phyloP scores from a whole-genome alignment of 2,797 vertebrate genomes.

The Hapalemur alaotrensis region DNA sequence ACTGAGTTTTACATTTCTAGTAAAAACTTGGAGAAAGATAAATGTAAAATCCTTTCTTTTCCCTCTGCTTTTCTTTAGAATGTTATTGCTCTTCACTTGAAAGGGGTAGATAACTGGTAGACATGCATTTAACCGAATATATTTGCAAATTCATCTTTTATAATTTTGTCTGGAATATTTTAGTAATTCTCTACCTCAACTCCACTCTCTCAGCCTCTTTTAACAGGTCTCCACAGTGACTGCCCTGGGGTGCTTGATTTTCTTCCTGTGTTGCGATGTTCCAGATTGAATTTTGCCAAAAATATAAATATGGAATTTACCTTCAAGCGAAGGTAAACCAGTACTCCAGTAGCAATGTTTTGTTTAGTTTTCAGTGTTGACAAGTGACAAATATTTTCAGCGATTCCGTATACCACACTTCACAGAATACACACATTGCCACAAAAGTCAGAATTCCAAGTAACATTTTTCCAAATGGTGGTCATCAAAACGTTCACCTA shows the following conservation, averaged over 20 bases:
- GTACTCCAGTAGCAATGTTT: not conserved
- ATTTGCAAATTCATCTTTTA: not conserved
- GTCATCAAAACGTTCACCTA: not conserved
- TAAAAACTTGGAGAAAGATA: not conserved
- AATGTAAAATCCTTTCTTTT: not conserved
- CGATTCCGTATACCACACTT: not conserved
- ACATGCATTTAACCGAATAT: not conserved
- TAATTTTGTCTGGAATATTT: conserved; percentile 19
- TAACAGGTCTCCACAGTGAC: not conserved
- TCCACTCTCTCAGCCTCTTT: not conserved
- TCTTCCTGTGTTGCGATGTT: not conserved
- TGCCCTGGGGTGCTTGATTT: not conserved
- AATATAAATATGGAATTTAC: conserved; percentile 48
- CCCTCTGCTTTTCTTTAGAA: not conserved
- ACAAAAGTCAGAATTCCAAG: not conserved
- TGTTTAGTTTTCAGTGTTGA: conserved; percentile 4
- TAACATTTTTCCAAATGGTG: not conserved
- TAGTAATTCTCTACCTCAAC: not conserved
- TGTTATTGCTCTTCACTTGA: not conserved
- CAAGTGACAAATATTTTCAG: not conserved
- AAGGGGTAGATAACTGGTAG: not conserved
- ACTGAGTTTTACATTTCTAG: not conserved
- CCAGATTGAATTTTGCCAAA: conserved; percentile 54
- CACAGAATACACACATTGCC: not conserved
- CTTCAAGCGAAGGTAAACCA: conserved; percentile 53